These are phyloP conservation scores for Pipa parva DNA, from an alignment of 2,113 vertebrate species.

Conservation along the genomic window DNA sequence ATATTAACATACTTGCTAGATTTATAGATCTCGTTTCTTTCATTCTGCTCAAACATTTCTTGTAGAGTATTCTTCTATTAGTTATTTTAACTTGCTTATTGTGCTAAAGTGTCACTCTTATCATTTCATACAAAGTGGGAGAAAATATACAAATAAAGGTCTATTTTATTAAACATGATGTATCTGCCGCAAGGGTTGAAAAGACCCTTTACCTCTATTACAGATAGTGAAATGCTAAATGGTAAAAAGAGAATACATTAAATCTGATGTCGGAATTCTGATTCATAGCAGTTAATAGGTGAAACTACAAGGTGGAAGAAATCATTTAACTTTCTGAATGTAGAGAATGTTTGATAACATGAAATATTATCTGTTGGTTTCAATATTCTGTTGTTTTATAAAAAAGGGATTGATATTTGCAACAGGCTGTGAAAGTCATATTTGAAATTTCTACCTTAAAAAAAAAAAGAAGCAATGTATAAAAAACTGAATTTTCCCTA, in stretches of 20 bases:
- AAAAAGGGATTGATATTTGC: conserved; percentile 1
- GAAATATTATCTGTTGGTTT: conserved; percentile 21
- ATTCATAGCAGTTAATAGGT: conserved; percentile 42
- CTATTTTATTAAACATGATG: conserved; percentile 29
- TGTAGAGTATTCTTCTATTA: background rate
- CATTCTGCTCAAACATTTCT: background rate
- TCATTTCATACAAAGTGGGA: conserved; percentile 15
- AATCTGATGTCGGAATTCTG: background rate
- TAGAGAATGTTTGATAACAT: background rate
- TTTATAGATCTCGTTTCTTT: background rate
- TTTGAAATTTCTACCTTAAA: background rate
- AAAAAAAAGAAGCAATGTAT: background rate
- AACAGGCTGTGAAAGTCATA: background rate
- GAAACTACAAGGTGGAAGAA: conserved; percentile 32
- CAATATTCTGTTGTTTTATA: background rate
- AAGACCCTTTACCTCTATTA: conserved; percentile 42
- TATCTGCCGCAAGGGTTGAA: conserved; percentile 44
- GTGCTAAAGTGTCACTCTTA: conserved; percentile 8
- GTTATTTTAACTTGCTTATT: background rate
- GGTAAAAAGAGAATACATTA: conserved; percentile 21
- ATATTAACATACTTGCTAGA: conserved; percentile 1
- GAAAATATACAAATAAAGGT: conserved; percentile 5
- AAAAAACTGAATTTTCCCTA: background rate
- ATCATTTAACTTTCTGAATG: conserved; percentile 10
- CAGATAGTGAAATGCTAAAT: conserved; percentile 42